Percentiles rank a stretch among this genome's conserved stretches.
Evolutionary conservation across 2,113 vertebrate species (phyloP).

Genomic region (Neolamprologus variostigma): DNA sequence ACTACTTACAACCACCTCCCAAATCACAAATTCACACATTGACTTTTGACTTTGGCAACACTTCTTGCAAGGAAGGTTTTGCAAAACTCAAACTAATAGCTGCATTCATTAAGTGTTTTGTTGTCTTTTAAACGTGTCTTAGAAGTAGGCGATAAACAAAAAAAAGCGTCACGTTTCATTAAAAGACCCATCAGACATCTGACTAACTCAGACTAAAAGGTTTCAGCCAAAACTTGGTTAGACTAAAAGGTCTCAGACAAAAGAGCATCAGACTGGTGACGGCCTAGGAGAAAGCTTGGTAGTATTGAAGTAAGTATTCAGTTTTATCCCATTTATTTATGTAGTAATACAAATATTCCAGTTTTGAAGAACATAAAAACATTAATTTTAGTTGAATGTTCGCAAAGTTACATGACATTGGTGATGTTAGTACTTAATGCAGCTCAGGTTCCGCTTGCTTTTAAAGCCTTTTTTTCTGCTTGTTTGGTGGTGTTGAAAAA

Average conservation of each 20-base stretch:
- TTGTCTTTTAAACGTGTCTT: rapidly evolving
- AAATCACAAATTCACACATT: too few relatives aligned
- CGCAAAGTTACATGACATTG: neutral
- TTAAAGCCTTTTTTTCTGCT: neutral
- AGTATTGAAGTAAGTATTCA: neutral
- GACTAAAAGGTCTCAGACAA: neutral
- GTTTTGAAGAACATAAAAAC: neutral
- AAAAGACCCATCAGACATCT: too few relatives aligned
- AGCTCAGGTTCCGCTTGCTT: neutral
- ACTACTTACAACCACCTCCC: too few relatives aligned
- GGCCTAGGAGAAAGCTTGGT: neutral
- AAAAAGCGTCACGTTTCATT: too few relatives aligned
- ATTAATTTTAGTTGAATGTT: neutral
- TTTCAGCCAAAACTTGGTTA: neutral
- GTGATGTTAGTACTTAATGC: neutral
- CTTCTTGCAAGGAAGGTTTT: too few relatives aligned
- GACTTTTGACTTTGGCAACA: too few relatives aligned
- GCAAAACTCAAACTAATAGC: too few relatives aligned
- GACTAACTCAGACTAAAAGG: neutral
- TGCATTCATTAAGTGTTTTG: too few relatives aligned
- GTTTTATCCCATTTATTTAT: neutral
- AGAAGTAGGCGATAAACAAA: too few relatives aligned
- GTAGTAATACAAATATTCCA: neutral
- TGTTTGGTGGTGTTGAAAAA: neutral
- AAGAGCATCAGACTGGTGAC: neutral